Percentiles rank a stretch among this genome's conserved stretches.
Evolutionary conservation across 2,888 invertebrate genomes (phyloP).

Genomic region (Idaea aversata): DNA sequence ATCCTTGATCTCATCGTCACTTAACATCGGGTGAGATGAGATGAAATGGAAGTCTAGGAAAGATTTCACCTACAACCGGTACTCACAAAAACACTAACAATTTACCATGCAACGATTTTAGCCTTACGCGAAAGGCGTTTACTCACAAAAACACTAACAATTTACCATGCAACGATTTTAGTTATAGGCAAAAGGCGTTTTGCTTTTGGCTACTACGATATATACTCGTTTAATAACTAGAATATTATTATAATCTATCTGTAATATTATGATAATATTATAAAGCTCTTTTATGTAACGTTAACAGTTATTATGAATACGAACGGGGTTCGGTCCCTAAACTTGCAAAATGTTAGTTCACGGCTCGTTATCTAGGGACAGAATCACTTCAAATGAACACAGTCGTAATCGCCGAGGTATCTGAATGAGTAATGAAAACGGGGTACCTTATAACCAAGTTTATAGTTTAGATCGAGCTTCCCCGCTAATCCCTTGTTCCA

Average conservation of each 20-base stretch:
- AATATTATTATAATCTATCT: background rate
- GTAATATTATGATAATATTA: constrained; percentile 19
- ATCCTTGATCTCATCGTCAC: too few relatives aligned
- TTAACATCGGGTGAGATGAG: too few relatives aligned
- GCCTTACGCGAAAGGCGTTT: too few relatives aligned
- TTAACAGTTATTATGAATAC: constrained; percentile 51
- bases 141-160: too few relatives aligned
- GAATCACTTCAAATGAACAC: constrained; percentile 57
- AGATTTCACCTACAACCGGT: too few relatives aligned
- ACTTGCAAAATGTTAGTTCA: constrained; percentile 45
- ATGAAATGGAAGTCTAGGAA: too few relatives aligned
- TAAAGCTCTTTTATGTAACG: constrained; percentile 42
- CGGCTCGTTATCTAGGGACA: constrained; percentile 50
- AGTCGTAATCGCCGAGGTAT: constrained; percentile 55
- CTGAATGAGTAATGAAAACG: constrained; percentile 58
- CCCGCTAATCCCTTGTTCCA: constrained; percentile 55
- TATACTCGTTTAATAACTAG: background rate
- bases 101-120: too few relatives aligned
- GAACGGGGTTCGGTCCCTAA: constrained; percentile 52
- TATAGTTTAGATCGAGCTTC: constrained; percentile 55
- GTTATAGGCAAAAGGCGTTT: too few relatives aligned
- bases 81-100: too few relatives aligned
- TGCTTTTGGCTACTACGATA: too few relatives aligned
- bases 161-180: too few relatives aligned
- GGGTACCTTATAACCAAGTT: constrained; percentile 48